Evolutionary conservation across 53 echinoderm and acorn worm species (phyloP).

Genomic region (Pentamera pediparva): DNA sequence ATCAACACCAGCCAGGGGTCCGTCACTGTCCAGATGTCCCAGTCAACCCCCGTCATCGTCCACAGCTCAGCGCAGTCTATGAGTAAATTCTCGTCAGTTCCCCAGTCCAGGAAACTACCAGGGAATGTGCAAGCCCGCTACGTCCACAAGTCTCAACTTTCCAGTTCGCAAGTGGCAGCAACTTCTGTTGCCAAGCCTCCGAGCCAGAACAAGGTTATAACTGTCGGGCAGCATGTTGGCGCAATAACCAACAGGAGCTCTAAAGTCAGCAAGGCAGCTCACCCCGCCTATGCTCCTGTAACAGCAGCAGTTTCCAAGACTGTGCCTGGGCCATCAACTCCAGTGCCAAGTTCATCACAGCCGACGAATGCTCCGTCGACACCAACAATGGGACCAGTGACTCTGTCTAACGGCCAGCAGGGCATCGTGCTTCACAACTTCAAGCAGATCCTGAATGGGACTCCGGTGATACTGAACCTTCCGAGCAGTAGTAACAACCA

Average conservation of each 20-base stretch:
- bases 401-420: conserved; percentile 20
- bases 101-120: conserved; percentile 18
- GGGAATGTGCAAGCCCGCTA: conserved; percentile 17
- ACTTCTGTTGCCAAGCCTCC: conserved; percentile 32
- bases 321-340: neutral
- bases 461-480: conserved; percentile 17
- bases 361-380: neutral
- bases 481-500: conserved; percentile 10
- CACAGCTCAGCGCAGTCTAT: conserved; percentile 8
- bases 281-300: conserved; percentile 5
- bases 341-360: neutral
- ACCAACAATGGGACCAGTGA: neutral
- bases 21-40: conserved; percentile 38
- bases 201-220: conserved; percentile 55
- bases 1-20: conserved; percentile 37
- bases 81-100: conserved; percentile 37
- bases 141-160: neutral
- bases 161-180: neutral
- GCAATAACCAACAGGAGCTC: conserved; percentile 62
- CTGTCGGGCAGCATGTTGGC: conserved; percentile 71
- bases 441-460: conserved; percentile 18
- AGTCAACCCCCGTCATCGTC: conserved; percentile 20
- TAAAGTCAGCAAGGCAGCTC: conserved; percentile 7
- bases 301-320: conserved; percentile 4
- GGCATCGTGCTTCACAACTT: conserved; percentile 12